Evolutionary conservation across 64 coral and sea anemone genomes (phyloP), one percentile per base, ranked within the genome.

Genomic region (Orbicella faveolata): DNA sequence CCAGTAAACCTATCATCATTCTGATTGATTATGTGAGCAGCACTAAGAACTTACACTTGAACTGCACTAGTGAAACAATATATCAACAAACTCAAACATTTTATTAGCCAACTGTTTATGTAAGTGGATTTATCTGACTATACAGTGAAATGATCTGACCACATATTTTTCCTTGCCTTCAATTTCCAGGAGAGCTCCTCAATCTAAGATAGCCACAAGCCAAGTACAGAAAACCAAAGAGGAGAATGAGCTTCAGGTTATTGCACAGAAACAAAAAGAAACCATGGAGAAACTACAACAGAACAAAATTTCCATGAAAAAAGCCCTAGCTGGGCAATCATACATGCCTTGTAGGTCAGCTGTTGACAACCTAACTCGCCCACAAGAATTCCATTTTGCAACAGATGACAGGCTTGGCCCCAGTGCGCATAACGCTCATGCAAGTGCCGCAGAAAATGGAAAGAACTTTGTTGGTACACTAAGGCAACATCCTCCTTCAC

Each of bases 301-400:
- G 55, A 95, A 95, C 78, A 92, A 99, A 37, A 77, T 84, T 55
- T 99, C 75, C 61, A 99, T 95, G 94, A 99, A 96, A 62, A 99
- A 99, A 64, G 97, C 97, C n/a, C 75, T 95, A 1, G 80, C 90
- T 26, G 88, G 78, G 33, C 93, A 90, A 33, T 79, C 77, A 8
- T 91, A 93, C 64, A 96, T 76, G 64, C 94, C 88, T 52, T 90
- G 72, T 79, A 83, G 97, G 84, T 86, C 91, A 89, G 84, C 63
- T 73, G 92, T 86, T 10, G 94, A 93, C 20, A 91, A 95, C 41
- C 73, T 96, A 4, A 99, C 97, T 3, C 89, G 84, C 14, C 87
- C 97, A 20, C 54, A 96, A 37, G 97, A 95, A 84, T 99, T 99
- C 21, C 94, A 99, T 79, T 99, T 99, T 81, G 90, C 92, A 87